Conservation (phyloP, 2,797 vertebrate genomes). For the Xenentodon cancila region DNA sequence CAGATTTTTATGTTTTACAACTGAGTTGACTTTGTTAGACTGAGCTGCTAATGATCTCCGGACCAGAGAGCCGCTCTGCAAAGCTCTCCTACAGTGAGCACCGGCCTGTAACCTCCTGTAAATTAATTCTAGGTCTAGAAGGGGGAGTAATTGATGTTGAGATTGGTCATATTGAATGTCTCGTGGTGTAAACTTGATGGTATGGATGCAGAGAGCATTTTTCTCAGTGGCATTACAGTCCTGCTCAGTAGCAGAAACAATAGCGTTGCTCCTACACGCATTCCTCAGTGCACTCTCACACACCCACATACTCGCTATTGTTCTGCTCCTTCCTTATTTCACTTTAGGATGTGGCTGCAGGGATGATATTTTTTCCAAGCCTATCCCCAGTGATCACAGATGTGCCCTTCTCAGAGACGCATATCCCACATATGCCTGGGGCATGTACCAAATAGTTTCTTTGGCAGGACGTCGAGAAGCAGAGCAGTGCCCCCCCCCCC, state of each 20-base stretch:
- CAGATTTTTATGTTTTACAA: constrained; percentile 14
- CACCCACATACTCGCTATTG: constrained; percentile 64
- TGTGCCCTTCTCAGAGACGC: constrained; percentile 32
- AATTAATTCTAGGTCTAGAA: constrained; percentile 41
- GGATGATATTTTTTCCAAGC: constrained; percentile 39
- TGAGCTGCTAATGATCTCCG: constrained; percentile 6
- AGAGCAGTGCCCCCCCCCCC: constrained; percentile 19
- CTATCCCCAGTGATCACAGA: constrained; percentile 38
- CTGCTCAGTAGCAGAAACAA: constrained; percentile 37
- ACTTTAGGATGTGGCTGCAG: constrained; percentile 21
- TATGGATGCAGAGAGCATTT: constrained; percentile 29
- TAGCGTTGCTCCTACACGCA: constrained; percentile 50
- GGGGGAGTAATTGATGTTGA: background rate
- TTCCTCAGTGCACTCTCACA: constrained; percentile 58
- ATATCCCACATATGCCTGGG: constrained; percentile 28
- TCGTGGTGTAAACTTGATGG: constrained; percentile 3
- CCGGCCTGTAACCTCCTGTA: constrained; percentile 19
- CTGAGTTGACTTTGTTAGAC: constrained; percentile 8
- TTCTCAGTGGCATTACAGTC: constrained; percentile 30
- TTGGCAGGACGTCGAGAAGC: constrained; percentile 54
- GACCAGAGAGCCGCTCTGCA: constrained; percentile 1
- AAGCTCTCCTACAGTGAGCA: constrained; percentile 2
- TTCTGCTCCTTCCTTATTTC: constrained; percentile 54
- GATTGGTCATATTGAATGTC: constrained; percentile 12
- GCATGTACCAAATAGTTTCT: constrained; percentile 41